Evolutionary conservation across 2,888 invertebrate genomes (phyloP), one percentile per base, ranked within the genome.

Genomic region (Cremastinae sp.): DNA sequence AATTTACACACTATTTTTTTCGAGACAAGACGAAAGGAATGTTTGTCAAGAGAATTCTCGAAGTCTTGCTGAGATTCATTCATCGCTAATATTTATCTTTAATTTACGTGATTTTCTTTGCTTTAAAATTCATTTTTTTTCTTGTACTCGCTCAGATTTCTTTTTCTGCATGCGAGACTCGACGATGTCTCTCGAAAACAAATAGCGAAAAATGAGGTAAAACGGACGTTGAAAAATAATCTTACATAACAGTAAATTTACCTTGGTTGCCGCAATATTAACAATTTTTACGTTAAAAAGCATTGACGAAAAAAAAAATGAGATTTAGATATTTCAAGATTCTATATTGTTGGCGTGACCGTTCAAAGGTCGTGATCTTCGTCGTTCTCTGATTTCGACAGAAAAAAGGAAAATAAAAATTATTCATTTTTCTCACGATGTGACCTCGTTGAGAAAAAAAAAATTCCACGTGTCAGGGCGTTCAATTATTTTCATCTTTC

Each of bases 41-140:
- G 12, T 41, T 64, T 35, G 64, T 49, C 72, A 73, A 53, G 58
- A 59, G 59, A 73, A 73, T 65, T 51, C 37, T 45, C 58, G 51
- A 55, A n/a, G n/a, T 20, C 12, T 45, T 22, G 18, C 35, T 16
- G 12, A 2, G 7, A 43, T 41, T 41, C n/a, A 59, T 59, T 22
- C 14, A 22, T 39, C 45, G 16, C 45, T 9, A 28, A 45, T 45
- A 59, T 59, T 59, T 39, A 22, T 59, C 45, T 59, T 22, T 28
- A 59, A 59, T 12, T 58, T 58, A 20, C 16, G 18, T 37, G 55
- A 64, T 64, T 70, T 64, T 47, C 56, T 39, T 49, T 49, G 65
- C 28, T 39, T 35, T 51, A 35, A 49, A 22, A 72, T 72, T 58
- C 20, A 28, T 28, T 28, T 5, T 28, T 28, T 5, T 28, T 28